Percentiles rank a stretch among this genome's conserved stretches.
These are phyloP conservation scores for Centroberyx gerrardi DNA, from an alignment of 2,797 vertebrate species.

Conservation along the genomic window DNA sequence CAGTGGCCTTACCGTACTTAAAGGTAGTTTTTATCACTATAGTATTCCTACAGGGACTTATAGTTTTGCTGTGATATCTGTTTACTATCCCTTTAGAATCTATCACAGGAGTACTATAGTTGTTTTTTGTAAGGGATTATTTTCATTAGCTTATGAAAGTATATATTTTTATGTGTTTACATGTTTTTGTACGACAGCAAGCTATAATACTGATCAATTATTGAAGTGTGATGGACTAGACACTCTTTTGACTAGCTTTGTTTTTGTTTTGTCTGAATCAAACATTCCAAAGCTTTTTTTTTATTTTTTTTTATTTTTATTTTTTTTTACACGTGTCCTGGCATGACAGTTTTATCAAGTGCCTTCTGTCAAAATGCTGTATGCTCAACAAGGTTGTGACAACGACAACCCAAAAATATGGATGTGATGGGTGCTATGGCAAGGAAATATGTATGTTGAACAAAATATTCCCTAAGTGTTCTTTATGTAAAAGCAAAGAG, in stretches of 20 bases:
- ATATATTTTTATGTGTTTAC: conserved; percentile 65
- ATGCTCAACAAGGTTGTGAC: conserved; percentile 33
- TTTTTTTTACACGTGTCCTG: not conserved
- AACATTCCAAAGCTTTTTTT: conserved; percentile 2
- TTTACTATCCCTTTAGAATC: conserved; percentile 31
- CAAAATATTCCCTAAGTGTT: conserved; percentile 32
- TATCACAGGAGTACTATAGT: conserved; percentile 4
- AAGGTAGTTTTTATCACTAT: not conserved
- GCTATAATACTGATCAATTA: conserved; percentile 48
- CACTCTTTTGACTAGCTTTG: conserved; percentile 18
- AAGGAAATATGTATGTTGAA: conserved; percentile 46
- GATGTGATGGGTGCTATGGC: conserved; percentile 61
- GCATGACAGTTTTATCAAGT: conserved; percentile 22
- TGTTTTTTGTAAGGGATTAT: conserved; percentile 37
- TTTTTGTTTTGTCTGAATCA: conserved; percentile 42
- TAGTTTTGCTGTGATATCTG: conserved; percentile 22
- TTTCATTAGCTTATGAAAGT: conserved; percentile 45
- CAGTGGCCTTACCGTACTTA: no score
- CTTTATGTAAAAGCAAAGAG: conserved; percentile 67
- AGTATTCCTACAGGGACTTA: conserved; percentile 20
- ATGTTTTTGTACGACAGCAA: conserved; percentile 63
- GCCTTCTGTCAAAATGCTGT: conserved; percentile 62
- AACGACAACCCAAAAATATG: conserved; percentile 23
- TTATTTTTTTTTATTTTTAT: not conserved
- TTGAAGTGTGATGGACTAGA: conserved; percentile 27